Conservation (phyloP, 2,888 invertebrate genomes). For the Dione juno region DNA sequence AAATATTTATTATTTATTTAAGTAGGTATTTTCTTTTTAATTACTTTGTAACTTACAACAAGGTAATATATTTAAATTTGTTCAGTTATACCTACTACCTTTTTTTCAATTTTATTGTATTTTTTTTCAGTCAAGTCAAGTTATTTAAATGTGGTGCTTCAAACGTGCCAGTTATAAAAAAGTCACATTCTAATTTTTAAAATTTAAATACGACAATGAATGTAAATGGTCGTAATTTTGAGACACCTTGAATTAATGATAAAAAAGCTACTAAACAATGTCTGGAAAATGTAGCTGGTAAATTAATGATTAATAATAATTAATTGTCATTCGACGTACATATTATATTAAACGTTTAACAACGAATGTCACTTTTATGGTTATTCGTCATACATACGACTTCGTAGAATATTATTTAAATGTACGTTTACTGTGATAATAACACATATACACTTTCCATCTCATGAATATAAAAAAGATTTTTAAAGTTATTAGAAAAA, state of each 20-base stretch:
- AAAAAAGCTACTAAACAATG: conserved; percentile 1
- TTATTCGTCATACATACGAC: not conserved
- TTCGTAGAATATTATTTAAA: not conserved
- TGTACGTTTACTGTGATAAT: not conserved
- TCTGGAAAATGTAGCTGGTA: not conserved
- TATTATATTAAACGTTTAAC: conserved; percentile 3
- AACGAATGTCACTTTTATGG: conserved; percentile 12
- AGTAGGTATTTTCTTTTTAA: too few relatives aligned
- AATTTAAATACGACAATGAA: not conserved
- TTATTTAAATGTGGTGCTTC: too few relatives aligned
- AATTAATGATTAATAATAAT: not conserved
- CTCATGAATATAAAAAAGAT: not conserved
- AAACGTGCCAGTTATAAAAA: not conserved
- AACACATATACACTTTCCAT: not conserved
- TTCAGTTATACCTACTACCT: not conserved
- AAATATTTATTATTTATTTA: not conserved
- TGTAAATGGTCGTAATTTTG: not conserved
- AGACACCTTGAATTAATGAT: not conserved
- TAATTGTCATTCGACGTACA: not conserved
- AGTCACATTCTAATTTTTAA: not conserved
- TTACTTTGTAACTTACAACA: conserved; percentile 6
- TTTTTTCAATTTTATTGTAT: too few relatives aligned
- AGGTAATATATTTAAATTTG: not conserved
- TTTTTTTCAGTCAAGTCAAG: too few relatives aligned
- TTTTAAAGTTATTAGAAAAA: not conserved